These are phyloP conservation scores for Merluccius polli DNA, from an alignment of 2,797 vertebrate species.

Conservation along the genomic window DNA sequence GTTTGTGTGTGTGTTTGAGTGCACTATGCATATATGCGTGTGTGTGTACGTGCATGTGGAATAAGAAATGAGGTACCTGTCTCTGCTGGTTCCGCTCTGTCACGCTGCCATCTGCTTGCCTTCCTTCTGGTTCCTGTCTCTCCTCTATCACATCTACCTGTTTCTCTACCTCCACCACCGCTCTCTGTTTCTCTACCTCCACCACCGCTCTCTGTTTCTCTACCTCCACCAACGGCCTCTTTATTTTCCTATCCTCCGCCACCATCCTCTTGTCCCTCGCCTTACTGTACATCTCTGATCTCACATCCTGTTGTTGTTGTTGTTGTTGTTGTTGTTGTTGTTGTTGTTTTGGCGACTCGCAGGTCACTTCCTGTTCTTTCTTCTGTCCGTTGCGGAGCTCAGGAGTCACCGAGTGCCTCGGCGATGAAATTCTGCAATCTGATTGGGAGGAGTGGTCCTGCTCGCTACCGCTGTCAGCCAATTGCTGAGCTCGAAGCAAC, in stretches of 20 bases:
- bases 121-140: constrained; percentile 53
- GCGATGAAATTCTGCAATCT: constrained; percentile 34
- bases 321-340: not conserved
- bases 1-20: too few species aligned
- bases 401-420: constrained; percentile 25
- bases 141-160: constrained; percentile 20
- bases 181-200: constrained; percentile 1
- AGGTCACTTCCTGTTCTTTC: constrained; percentile 25
- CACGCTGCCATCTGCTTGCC: constrained; percentile 22
- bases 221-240: not conserved
- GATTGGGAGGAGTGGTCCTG: constrained; percentile 35
- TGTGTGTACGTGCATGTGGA: not conserved
- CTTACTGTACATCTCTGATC: constrained; percentile 6
- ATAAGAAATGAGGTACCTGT: constrained; percentile 40
- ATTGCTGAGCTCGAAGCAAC: constrained; percentile 51
- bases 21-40: too few species aligned
- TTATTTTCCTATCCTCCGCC: not conserved
- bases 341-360: constrained; percentile 1
- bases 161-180: not conserved
- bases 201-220: constrained; percentile 5
- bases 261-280: not conserved
- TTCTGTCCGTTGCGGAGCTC: constrained; percentile 12
- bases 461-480: constrained; percentile 39
- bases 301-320: constrained; percentile 14
- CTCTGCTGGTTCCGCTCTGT: constrained; percentile 33